Base-by-base conservation (phyloP, 2,113 vertebrate species). In the Odontesthes bonariensis region DNA sequence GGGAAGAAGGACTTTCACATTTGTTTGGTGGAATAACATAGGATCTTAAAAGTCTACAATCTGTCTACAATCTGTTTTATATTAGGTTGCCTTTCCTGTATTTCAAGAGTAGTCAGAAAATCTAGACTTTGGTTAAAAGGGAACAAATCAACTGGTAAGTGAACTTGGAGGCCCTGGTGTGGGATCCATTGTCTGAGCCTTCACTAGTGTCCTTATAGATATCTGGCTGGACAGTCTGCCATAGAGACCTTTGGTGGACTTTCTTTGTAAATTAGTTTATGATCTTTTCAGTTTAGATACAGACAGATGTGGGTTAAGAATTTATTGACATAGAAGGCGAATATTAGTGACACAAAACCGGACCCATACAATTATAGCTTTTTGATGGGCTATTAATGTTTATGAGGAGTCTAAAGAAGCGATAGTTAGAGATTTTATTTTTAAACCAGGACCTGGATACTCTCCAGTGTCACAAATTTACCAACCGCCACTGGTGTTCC, bases 261-360 rank as follows among this genome's bases (percentile, higher is more conserved):
- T 51, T 23, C 8, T 59, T 17, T n/a, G 3, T 23, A 46, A n/a
- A 22, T 7, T 51, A 27, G 52, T 62, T 64, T 33, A 57, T 65
- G 19, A 62, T 20, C 23, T 57, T 58, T 74, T 46, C 52, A 46
- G 65, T 65, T 74, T 66, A 35, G 69, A 73, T 32, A 17, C 63
- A 69, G 38, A 17, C 20, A 27, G 2, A 27, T 27, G n/a, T n/a
- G 27, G 27, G 27, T 27, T 27, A 4, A 14, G 23, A 22, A 23
- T 82, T 77, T 74, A 77, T 64, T 73, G 52, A 77, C 62, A 82
- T 27, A 22, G 58, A 71, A 61, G 46, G 52, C 70, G 53, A 49
- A 75, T 63, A 51, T 32, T 11, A 81, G 46, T 57, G 44, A 54
- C 55, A 70, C 65, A 49, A n/a, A n/a, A n/a, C n/a, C n/a, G 42